Percentiles rank a stretch among this genome's conserved stretches.
phyloP scores from a whole-genome alignment of 2,113 vertebrate genomes.

The Trogon melanurus region DNA sequence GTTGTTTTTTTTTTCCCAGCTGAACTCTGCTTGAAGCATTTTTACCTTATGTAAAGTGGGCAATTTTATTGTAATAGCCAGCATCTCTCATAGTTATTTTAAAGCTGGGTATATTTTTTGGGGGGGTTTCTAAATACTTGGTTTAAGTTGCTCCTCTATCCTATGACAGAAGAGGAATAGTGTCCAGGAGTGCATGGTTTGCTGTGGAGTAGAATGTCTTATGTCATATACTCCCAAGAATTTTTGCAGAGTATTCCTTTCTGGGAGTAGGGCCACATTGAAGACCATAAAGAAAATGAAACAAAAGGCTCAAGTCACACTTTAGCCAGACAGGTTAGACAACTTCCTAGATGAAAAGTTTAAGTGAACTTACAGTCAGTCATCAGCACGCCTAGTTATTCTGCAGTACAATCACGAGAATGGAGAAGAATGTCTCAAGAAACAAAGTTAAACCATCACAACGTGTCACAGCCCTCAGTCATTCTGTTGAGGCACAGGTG shows the following conservation, averaged over 20 bases:
- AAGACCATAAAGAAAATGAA: not conserved
- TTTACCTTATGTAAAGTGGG: not conserved
- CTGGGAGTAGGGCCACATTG: not conserved
- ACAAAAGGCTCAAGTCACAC: not conserved
- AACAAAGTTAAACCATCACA: not conserved
- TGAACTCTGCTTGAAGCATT: not conserved
- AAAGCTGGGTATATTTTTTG: not conserved
- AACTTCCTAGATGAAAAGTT: not conserved
- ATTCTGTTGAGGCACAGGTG: not conserved
- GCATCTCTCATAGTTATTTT: not conserved
- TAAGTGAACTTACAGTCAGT: not conserved
- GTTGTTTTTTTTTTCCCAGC: not conserved
- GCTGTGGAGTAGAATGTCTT: not conserved
- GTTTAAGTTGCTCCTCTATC: not conserved
- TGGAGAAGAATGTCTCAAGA: not conserved
- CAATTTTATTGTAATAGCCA: not conserved
- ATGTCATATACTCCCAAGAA: not conserved
- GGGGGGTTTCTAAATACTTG: not conserved
- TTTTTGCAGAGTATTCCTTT: not conserved
- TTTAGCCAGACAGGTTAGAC: not conserved
- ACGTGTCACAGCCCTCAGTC: not conserved
- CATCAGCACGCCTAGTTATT: not conserved
- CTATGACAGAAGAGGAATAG: not conserved
- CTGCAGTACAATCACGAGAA: rapidly evolving
- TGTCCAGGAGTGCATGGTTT: not conserved